These are phyloP conservation scores for Siphonodentalium dalli DNA, from an alignment of 2,888 invertebrate species.

Conservation along the genomic window DNA sequence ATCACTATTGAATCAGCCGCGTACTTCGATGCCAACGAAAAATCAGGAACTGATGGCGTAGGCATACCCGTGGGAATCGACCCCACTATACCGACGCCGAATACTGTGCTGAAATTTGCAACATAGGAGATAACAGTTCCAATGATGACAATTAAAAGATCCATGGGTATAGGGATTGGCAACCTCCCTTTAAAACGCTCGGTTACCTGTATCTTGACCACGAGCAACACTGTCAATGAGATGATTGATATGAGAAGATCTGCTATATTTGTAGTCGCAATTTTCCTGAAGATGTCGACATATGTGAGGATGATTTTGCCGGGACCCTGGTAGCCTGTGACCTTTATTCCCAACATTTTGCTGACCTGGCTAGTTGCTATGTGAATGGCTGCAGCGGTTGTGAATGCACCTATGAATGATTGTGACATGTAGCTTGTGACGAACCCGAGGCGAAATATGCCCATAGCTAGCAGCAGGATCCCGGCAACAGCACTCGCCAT, in stretches of 20 bases:
- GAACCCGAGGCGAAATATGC: slow-evolving; percentile 37
- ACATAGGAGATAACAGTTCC: slow-evolving; percentile 48
- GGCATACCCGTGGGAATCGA: slow-evolving; percentile 50
- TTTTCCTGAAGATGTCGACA: slow-evolving; percentile 69
- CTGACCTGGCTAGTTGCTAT: slow-evolving; percentile 43
- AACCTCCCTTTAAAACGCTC: slow-evolving; percentile 44
- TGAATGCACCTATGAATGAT: slow-evolving; percentile 51
- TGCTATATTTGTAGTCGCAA: slow-evolving; percentile 72
- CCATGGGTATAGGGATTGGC: slow-evolving; percentile 56
- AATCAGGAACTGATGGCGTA: slow-evolving; percentile 40
- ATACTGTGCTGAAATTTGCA: slow-evolving; percentile 30
- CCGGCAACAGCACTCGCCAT: slow-evolving; percentile 19
- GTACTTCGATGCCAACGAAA: no score
- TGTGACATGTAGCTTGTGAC: slow-evolving; percentile 42
- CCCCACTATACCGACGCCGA: slow-evolving; percentile 37
- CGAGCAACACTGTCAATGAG: slow-evolving; percentile 72
- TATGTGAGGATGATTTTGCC: slow-evolving; percentile 67
- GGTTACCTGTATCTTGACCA: slow-evolving; percentile 65
- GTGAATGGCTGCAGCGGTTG: slow-evolving; percentile 44
- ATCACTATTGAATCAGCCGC: slow-evolving; percentile 36
- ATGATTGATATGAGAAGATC: slow-evolving; percentile 75
- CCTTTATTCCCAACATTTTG: slow-evolving; percentile 35
- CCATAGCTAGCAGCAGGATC: slow-evolving; percentile 38
- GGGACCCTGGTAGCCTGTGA: slow-evolving; percentile 30
- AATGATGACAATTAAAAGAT: slow-evolving; percentile 50